phyloP scores from a whole-genome alignment of 1,140 invertebrate genomes.

The Saxidomus purpurata region DNA sequence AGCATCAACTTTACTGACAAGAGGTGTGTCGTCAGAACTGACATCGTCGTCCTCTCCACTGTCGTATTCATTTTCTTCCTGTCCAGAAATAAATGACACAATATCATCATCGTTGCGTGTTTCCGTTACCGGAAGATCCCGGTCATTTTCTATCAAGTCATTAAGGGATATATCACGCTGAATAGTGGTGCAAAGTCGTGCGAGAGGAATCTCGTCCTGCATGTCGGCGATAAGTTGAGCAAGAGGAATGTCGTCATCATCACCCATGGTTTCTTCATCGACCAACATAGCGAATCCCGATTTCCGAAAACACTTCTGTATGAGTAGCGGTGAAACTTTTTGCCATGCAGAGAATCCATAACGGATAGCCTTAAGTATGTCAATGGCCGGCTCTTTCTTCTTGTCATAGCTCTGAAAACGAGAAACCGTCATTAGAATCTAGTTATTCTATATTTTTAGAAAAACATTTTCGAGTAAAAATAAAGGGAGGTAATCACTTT shows the following conservation, averaged over 20 bases:
- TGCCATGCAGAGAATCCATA: slow-evolving; percentile 13
- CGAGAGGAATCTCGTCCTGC: not conserved
- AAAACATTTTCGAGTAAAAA: no score
- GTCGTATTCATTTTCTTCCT: not conserved
- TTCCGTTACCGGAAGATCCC: not conserved
- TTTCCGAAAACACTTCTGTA: slow-evolving; percentile 37
- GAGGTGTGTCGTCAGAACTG: no score
- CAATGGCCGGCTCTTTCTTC: not conserved
- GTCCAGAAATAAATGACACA: not conserved
- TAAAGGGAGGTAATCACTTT: no score
- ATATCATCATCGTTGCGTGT: not conserved
- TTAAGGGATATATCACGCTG: not conserved
- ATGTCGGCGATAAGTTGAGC: not conserved
- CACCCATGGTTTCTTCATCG: not conserved
- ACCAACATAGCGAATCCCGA: not conserved
- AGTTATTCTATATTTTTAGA: not conserved
- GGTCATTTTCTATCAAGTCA: not conserved
- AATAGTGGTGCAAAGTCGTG: slow-evolving; percentile 7
- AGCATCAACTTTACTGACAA: no score
- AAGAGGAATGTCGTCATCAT: slow-evolving; percentile 6
- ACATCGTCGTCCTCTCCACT: not conserved
- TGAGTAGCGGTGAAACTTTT: not conserved
- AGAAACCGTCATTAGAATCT: not conserved
- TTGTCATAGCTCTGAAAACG: not conserved
- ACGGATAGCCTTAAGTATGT: slow-evolving; percentile 11